Base-by-base conservation (phyloP, 2,797 vertebrate species). In the Rhyacichthys aspro region DNA sequence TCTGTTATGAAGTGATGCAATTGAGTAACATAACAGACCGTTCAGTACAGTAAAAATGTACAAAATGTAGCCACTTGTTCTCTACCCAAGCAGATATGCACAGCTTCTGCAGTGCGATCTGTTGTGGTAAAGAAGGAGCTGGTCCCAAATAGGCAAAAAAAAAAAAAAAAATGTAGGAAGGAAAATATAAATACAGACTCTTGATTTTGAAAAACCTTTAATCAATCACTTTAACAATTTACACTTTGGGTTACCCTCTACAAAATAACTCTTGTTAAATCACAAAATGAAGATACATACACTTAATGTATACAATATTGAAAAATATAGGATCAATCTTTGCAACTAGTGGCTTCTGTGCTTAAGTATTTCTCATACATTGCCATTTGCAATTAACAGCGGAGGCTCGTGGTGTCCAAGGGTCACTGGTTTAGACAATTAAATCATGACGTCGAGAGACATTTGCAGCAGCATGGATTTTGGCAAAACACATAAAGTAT, bases 211-310 rank as follows among this genome's bases (percentile, higher is more conserved):
- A 43, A 43, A 55, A 12, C 42, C 53, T 52, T 52, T 37, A 52
- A 12, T 52, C 37, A 18, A 52, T 37, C 37, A 28, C 33, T 49
- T 15, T 50, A 33, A 37, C 36, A 52, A 18, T 9, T 52, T 52
- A 50, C 38, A 43, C 18, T 57, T 12, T 7, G 41, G 38, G n/a
- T 50, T 10, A 32, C 55, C 50, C 12, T 43, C 9, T 64, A n/a
- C n/a, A 56, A 5, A 6, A 71, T 60, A 33, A 38, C 3, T 19
- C 47, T 34, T 6, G 61, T 32, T 23, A 55, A 52, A 64, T 57
- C 16, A 55, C 43, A 43, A 72, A 76, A n/a, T 68, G 14, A 9
- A 60, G 45, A 56, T 23, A 6, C 37, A 61, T 23, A 36, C 15
- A 45, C 34, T 62, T 36, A 15, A 7, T 12, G 39, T 28, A 28